Evolutionary conservation across 2,797 vertebrate species (phyloP), one percentile per base, ranked within the genome.

Genomic region (Enteromius treurensis): DNA sequence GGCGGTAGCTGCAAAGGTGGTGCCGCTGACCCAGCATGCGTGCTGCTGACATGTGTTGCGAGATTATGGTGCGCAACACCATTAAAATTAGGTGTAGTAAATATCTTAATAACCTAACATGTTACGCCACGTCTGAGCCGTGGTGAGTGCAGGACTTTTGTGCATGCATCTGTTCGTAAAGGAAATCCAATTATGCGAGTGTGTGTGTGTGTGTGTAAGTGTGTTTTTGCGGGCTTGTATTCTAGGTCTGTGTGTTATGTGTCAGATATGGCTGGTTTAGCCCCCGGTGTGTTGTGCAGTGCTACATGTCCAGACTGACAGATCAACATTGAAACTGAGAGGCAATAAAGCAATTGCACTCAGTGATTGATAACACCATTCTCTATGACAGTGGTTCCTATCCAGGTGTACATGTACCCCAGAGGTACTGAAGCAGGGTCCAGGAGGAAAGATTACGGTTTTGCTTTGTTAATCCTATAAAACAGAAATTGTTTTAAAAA

Each of bases 71-170:
- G 9, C 51, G 60, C 86, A 78, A 60, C 60, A 79, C 45, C 19
- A 86, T 77, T 84, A 83, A 60, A 87, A 78, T 85, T 67, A 73
- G 58, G 64, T 69, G 49, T 78, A 81, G 53, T 37, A 45, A 78
- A 88, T 80, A 78, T 69, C 68, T 45, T 87, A 82, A 64, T 60
- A 34, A 34, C 45, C 62, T 53, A 84, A 80, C 40, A 67, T 84
- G 45, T 76, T 74, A 9, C 3, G 49, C 47, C 40, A 84, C 9
- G 40, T 76, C 71, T 74, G 19, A 23, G 70, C 55, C 3, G 14
- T 45, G 47, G 37, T 26, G 13, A 5, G 32, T 5, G 26, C 26
- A 37, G 49, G 34, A n/a, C 23, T 69, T 68, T 26, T 68, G 14
- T 65, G 60, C 13, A 45, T 32, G 11, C 5, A 58, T 69, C 47